Evolutionary conservation across 2,797 vertebrate species (phyloP), one percentile per base, ranked within the genome.

Genomic region (Microctenopoma steveboyesi): DNA sequence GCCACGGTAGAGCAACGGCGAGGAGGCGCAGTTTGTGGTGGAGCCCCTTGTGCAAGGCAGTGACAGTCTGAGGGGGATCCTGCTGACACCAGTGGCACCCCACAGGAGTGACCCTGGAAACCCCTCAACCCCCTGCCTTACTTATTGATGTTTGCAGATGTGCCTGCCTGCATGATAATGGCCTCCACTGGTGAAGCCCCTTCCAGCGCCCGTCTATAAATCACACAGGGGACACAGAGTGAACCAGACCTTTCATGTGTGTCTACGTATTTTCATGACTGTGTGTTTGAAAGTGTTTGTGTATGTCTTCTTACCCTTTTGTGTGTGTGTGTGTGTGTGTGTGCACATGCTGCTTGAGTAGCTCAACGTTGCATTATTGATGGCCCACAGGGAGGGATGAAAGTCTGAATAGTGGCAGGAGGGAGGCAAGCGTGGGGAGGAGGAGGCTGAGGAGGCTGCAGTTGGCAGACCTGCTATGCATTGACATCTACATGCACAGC

Each of bases 121-220:
- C 81, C 79, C 76, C 68, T 74, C 69, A 9, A 71, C 80, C 67
- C 78, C 82, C 78, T 47, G 62, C 84, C 76, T 81, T 37, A 79
- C 74, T 79, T 89, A 89, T 85, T 92, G 89, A 92, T 90, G 90
- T 89, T 88, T 91, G 87, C 90, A 93, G 90, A 92, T 92, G 91
- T 83, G 88, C 82, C 72, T 79, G 85, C 86, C 66, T 79, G 77
- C 89, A 91, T 91, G 83, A 89, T 89, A 93, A 93, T 89, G 84
- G 79, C 75, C 79, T 86, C 55, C 66, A 63, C 62, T 66, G 74
- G 79, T 80, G 84, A 63, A 84, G 76, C 73, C 74, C 70, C 84
- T 78, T 33, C 59, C 59, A 69, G 81, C 47, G 78, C 77, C 67
- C 28, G 10, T 80, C 85, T 80, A 89, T 92, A 86, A 92, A 93